Conservation (phyloP, 2,888 invertebrate species). For the Anaspis maculata region DNA sequence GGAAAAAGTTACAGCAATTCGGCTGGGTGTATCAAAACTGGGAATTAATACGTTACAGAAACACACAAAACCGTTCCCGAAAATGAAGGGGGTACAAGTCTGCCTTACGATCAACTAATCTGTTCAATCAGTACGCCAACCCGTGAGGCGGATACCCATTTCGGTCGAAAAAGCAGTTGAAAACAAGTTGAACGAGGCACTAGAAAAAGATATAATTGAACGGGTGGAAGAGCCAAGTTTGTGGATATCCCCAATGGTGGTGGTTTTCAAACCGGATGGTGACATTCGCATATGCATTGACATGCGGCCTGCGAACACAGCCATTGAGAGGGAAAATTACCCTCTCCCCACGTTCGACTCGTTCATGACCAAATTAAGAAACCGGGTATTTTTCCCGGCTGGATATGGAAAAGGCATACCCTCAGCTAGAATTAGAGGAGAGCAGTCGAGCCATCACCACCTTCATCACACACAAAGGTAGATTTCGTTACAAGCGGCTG, state of each 20-base stretch:
- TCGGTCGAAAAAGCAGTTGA: conserved; percentile 16
- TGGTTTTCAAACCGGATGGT: conserved; percentile 26
- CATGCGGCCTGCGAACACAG: conserved; percentile 31
- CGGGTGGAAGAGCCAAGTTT: conserved; percentile 24
- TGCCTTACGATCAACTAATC: background rate
- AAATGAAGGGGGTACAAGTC: background rate
- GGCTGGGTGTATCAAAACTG: background rate
- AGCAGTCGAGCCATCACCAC: conserved; percentile 17
- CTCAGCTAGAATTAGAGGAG: conserved; percentile 22
- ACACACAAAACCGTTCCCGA: background rate
- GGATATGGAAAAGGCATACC: conserved; percentile 22
- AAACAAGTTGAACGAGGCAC: conserved; percentile 17
- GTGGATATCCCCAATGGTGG: conserved; percentile 29
- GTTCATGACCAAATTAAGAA: conserved; percentile 21
- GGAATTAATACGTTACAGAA: background rate
- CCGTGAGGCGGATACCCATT: background rate
- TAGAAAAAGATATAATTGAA: conserved; percentile 27
- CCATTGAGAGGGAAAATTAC: conserved; percentile 24
- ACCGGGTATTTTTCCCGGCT: conserved; percentile 23
- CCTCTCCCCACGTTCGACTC: conserved; percentile 23
- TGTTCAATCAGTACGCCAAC: background rate
- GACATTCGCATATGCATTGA: conserved; percentile 32
- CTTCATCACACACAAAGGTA: conserved; percentile 5
- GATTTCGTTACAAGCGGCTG: conserved; percentile 27
- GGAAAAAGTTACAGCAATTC: background rate